A percentile compares a stretch with the other conserved stretches of the same genome.
Conservation (phyloP, 1,140 invertebrate genomes). For the Ostrea edulis region DNA sequence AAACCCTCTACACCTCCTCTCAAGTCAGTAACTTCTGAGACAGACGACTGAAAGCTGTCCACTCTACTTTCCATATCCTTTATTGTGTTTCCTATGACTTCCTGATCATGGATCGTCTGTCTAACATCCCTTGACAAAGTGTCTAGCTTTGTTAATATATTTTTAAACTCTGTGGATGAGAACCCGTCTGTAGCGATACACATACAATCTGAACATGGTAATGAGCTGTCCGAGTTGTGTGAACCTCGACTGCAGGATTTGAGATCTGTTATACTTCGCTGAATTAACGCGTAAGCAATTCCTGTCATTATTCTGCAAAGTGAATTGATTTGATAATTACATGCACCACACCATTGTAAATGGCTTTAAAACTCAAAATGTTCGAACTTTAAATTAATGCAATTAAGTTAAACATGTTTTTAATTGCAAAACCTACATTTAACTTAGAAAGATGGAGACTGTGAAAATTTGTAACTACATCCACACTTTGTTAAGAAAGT, state of each 20-base stretch:
- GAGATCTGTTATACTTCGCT: not conserved
- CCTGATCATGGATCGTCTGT: not conserved
- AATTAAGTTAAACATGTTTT: too few relatives aligned
- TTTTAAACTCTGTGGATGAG: conserved; percentile 28
- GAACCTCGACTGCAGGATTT: not conserved
- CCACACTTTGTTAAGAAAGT: too few relatives aligned
- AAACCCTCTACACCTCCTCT: not conserved
- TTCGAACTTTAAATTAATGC: too few relatives aligned
- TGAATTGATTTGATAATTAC: not conserved
- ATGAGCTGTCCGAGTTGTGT: not conserved
- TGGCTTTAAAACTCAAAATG: too few relatives aligned
- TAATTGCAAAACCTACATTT: too few relatives aligned
- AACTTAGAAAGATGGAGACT: too few relatives aligned
- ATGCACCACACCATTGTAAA: too few relatives aligned
- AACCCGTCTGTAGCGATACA: conserved; percentile 1
- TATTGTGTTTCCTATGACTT: not conserved
- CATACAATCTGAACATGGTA: conserved; percentile 26
- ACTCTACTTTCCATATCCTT: not conserved
- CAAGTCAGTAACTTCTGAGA: not conserved
- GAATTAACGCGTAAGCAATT: not conserved
- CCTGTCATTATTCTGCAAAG: not conserved
- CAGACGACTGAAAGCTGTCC: not conserved
- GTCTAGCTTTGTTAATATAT: not conserved
- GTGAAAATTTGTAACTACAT: too few relatives aligned
- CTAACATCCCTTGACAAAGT: not conserved